Percentiles rank a stretch among this genome's conserved stretches.
Evolutionary conservation across 1,140 invertebrate species (phyloP).

Genomic region (Helicoverpa armigera): DNA sequence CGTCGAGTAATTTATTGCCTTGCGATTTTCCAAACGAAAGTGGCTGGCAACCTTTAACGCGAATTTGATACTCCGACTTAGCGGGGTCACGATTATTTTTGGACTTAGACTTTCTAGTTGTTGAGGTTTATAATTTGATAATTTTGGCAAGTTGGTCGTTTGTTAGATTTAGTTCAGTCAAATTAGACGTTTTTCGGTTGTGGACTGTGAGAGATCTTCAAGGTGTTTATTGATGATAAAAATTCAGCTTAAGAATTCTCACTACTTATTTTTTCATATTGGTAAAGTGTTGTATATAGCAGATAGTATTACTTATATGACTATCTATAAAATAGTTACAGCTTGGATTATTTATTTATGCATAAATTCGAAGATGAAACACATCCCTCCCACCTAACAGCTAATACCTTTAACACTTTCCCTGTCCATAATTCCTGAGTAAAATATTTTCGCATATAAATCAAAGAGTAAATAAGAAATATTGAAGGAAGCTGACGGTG

Average conservation of each 20-base stretch:
- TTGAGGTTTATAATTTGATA: background rate
- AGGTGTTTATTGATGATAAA: background rate
- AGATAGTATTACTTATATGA: background rate
- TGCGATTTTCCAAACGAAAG: slow-evolving; percentile 19
- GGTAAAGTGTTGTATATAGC: too few relatives aligned
- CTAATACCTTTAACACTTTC: too few relatives aligned
- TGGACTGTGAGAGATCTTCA: too few relatives aligned
- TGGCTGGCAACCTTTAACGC: slow-evolving; percentile 33
- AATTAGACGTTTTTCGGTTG: too few relatives aligned
- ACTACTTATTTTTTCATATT: too few relatives aligned
- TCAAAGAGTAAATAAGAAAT: slow-evolving; percentile 40
- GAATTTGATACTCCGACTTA: slow-evolving; percentile 19
- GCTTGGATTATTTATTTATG: background rate
- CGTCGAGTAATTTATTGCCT: slow-evolving; percentile 21
- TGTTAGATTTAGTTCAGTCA: too few relatives aligned
- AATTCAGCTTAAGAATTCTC: too few relatives aligned
- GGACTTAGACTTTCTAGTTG: background rate
- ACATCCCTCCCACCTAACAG: too few relatives aligned
- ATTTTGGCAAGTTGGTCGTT: background rate
- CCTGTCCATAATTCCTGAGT: background rate
- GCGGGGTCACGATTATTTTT: slow-evolving; percentile 10
- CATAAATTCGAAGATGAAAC: too few relatives aligned
- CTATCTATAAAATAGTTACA: background rate
- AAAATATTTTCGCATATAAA: slow-evolving; percentile 37
- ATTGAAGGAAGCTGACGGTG: slow-evolving; percentile 36